phyloP scores from a whole-genome alignment of 2,113 vertebrate species.

The Ciconia boyciana region DNA sequence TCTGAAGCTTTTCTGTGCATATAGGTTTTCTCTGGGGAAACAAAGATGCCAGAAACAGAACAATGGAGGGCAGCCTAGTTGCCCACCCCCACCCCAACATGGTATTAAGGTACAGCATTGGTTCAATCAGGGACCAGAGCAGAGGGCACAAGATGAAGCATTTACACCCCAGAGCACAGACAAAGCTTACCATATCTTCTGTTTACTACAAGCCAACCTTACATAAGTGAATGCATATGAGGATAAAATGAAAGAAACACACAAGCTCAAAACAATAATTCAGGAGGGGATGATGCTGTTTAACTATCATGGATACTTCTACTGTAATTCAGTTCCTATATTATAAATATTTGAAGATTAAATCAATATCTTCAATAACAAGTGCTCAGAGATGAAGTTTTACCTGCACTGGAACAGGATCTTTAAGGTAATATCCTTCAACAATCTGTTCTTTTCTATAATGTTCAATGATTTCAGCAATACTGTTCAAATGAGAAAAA shows the following conservation, averaged over 20 bases:
- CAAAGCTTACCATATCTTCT: neutral
- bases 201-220: neutral
- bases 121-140: neutral
- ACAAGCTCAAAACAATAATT: neutral
- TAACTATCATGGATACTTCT: neutral
- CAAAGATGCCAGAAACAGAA: neutral
- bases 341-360: neutral
- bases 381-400: slow-evolving; percentile 11
- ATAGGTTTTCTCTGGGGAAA: neutral
- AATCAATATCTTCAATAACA: neutral
- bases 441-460: slow-evolving; percentile 98
- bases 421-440: slow-evolving; percentile 93
- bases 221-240: neutral
- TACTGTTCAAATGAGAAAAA: slow-evolving; percentile 77
- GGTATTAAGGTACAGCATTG: neutral
- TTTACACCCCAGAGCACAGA: neutral
- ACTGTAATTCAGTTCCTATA: neutral
- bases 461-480: slow-evolving; percentile 96
- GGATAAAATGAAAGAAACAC: neutral
- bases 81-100: neutral
- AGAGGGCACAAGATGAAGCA: neutral
- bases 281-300: neutral
- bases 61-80: neutral
- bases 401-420: slow-evolving; percentile 93
- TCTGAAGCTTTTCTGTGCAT: neutral